These are phyloP conservation scores for Gallinago nigripennis DNA, from an alignment of 2,797 vertebrate genomes.

Conservation along the genomic window DNA sequence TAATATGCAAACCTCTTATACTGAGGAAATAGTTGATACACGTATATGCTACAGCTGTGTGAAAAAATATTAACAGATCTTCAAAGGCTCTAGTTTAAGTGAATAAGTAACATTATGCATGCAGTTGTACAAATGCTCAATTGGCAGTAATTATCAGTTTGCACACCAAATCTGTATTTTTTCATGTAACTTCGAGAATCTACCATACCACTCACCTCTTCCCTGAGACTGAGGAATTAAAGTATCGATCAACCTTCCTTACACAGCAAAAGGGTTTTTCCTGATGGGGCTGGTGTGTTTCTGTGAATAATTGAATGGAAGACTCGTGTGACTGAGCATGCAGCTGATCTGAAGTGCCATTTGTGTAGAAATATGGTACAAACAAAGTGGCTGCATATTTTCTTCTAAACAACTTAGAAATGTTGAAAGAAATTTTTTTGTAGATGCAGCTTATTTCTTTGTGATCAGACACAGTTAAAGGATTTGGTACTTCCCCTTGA, in stretches of 20 bases:
- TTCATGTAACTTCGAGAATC: not conserved
- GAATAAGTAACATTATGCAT: not conserved
- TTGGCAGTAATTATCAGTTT: not conserved
- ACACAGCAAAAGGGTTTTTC: not conserved
- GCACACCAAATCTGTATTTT: not conserved
- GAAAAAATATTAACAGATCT: not conserved
- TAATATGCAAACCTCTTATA: not conserved
- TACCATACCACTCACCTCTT: not conserved
- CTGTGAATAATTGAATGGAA: not conserved
- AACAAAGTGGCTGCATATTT: not conserved
- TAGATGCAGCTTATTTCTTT: not conserved
- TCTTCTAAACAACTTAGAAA: not conserved
- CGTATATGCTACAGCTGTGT: not conserved
- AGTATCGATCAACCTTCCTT: not conserved
- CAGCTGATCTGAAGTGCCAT: not conserved
- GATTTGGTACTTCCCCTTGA: not conserved
- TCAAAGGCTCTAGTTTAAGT: not conserved
- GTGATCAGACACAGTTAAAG: not conserved
- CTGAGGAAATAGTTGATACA: not conserved
- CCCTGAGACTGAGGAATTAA: not conserved
- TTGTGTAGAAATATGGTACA: not conserved
- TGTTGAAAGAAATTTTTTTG: not conserved
- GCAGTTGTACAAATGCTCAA: not conserved
- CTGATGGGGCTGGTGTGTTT: fast-evolving
- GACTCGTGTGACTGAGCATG: not conserved